A percentile compares a stretch with the other conserved stretches of the same genome.
These are phyloP conservation scores for Oegoconia quadripuncta DNA, from an alignment of 2,888 invertebrate genomes.

Conservation along the genomic window DNA sequence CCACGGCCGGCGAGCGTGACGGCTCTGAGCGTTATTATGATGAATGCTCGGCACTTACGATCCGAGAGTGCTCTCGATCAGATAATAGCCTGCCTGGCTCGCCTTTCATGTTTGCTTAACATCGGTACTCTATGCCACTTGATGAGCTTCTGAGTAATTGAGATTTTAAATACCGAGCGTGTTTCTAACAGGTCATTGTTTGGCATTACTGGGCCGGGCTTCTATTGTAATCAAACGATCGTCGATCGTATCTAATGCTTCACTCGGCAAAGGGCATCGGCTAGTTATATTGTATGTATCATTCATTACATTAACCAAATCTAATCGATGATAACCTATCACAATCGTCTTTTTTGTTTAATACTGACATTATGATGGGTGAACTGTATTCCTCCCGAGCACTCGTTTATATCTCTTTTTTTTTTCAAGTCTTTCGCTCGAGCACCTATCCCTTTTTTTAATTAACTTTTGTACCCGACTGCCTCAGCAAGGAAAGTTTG, in stretches of 20 bases:
- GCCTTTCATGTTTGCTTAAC: slow-evolving; percentile 63
- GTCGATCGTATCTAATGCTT: neutral
- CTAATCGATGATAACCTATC: no score
- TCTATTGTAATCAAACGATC: neutral
- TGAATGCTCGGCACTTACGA: slow-evolving; percentile 61
- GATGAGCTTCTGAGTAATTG: slow-evolving; percentile 58
- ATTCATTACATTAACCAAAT: no score
- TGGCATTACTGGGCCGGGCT: neutral
- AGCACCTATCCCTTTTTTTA: no score
- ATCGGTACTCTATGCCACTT: slow-evolving; percentile 44
- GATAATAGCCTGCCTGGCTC: slow-evolving; percentile 52
- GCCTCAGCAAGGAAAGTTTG: no score
- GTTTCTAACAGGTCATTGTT: slow-evolving; percentile 17
- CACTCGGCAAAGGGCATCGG: neutral
- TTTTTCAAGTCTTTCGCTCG: no score
- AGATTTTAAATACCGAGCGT: slow-evolving; percentile 45
- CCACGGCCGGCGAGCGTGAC: slow-evolving; percentile 70
- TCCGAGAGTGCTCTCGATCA: slow-evolving; percentile 58
- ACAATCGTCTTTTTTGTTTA: no score
- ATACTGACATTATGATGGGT: no score
- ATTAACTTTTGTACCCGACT: no score
- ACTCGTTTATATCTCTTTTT: no score
- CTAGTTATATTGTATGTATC: no score
- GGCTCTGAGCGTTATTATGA: slow-evolving; percentile 68
- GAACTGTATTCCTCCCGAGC: no score